A percentile compares a stretch with the other conserved stretches of the same genome.
phyloP scores from a whole-genome alignment of 2,888 invertebrate species.

The Hydrotaea cyrtoneurina region DNA sequence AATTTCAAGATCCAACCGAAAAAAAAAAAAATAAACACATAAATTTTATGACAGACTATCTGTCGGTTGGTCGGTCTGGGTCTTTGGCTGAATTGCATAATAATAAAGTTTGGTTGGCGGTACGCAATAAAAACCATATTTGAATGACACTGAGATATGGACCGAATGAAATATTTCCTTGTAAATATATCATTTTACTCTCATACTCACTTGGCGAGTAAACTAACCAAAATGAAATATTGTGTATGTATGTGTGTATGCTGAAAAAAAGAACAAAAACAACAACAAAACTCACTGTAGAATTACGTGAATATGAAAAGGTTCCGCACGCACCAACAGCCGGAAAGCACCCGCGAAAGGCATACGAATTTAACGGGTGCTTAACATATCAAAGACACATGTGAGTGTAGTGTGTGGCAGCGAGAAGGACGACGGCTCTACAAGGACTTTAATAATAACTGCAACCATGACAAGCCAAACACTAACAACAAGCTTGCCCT shows the following conservation, averaged over 20 bases:
- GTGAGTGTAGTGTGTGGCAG: background rate
- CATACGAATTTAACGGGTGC: conserved; percentile 35
- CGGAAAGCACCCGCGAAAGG: background rate
- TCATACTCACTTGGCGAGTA: background rate
- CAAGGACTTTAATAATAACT: conserved; percentile 30
- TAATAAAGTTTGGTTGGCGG: background rate
- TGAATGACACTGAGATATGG: conserved; percentile 15
- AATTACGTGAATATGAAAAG: conserved; percentile 18
- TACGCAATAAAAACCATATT: conserved; percentile 7
- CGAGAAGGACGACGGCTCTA: conserved; percentile 21
- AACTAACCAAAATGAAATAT: background rate
- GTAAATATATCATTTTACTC: background rate
- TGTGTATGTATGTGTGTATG: background rate
- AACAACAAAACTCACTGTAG: conserved; percentile 7
- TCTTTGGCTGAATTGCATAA: conserved; percentile 20
- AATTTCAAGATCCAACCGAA: background rate
- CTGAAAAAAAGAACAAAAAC: background rate
- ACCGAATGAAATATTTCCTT: conserved; percentile 12
- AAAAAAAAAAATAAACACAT: background rate
- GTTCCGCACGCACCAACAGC: background rate
- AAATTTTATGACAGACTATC: too few relatives aligned
- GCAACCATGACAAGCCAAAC: background rate
- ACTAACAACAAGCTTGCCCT: background rate
- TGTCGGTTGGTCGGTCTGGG: conserved; percentile 41
- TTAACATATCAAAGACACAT: conserved; percentile 42